Base-by-base conservation (phyloP, 2,888 invertebrate species). In the Dioctria linearis region DNA sequence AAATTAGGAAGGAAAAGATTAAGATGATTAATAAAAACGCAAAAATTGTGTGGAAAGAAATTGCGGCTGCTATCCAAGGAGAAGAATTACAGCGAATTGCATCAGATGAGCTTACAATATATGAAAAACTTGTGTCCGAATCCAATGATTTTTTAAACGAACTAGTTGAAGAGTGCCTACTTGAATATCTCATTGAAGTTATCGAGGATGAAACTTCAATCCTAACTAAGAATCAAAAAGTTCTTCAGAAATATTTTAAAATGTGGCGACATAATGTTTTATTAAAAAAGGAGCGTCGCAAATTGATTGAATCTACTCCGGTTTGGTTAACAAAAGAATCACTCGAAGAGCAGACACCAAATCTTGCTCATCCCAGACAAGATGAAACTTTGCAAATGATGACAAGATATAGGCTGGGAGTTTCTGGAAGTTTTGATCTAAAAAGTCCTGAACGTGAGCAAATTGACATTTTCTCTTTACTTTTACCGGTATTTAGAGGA, bases 251-350 rank as follows among this genome's bases (percentile, higher is more conserved):
- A 51, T 90, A 89, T 80, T 88, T 90, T 54, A 85, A 85, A 11
- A 86, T 88, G 51, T 93, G 92, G 93, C 87, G 87, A 40, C 85
- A 84, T 37, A 86, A 87, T 43, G 85, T 88, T 2, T 84, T 86
- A 1, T 87, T 86, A 57, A 89, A 89, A 80, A 89, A 88, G 82
- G 85, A 89, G 37, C 91, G 90, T 83, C 89, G 91, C 5, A 89
- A 89, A 81, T 90, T 91, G 0, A 87, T 92, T 49, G 90, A 91
- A 71, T 88, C 89, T 67, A 90, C 91, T 54, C 92, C 92, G 0
- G 86, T 91, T 2, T 92, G 91, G 90, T 85, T 91, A 13, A 90
- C 90, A n/a, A 86, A 87, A 1, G 85, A 86, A 63, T 83, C 84
- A 0, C 82, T 86, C 4, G 81, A 82, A 0, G 80, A 85, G 8